Evolutionary conservation across 2,113 vertebrate species (phyloP).

Genomic region (Nymphicus hollandicus): DNA sequence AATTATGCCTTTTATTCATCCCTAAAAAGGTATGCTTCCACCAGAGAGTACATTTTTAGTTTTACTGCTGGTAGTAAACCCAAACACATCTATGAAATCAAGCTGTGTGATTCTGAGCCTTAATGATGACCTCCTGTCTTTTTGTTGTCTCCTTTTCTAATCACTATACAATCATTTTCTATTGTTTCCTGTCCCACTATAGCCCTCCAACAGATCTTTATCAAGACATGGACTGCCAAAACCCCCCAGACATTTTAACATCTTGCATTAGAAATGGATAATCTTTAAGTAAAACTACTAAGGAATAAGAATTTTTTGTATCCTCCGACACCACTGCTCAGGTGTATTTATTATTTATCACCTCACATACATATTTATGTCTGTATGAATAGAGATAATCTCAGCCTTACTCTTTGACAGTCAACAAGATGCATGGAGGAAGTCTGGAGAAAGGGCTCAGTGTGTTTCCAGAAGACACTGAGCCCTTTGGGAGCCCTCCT

Average conservation of each 20-base stretch:
- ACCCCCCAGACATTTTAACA: background rate
- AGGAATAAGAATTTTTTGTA: background rate
- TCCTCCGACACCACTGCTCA: background rate
- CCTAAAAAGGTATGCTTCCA: constrained; percentile 12
- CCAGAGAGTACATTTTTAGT: background rate
- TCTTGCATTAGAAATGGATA: background rate
- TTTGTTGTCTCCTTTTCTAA: background rate
- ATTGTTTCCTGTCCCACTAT: background rate
- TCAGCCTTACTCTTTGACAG: background rate
- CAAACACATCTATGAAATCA: background rate
- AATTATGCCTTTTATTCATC: constrained; percentile 41
- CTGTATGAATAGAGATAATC: background rate
- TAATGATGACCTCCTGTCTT: background rate
- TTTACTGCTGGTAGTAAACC: constrained; percentile 36
- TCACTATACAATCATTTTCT: background rate
- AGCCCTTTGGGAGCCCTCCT: background rate
- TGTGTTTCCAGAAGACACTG: background rate
- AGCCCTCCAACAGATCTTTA: background rate
- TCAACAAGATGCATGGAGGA: background rate
- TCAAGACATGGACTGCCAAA: background rate
- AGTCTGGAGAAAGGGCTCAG: background rate
- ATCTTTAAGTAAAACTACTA: background rate
- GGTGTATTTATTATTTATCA: background rate
- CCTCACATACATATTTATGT: background rate
- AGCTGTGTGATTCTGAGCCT: background rate